Base-by-base conservation (phyloP, 2,797 vertebrate genomes). In the Enteromius viviparus region DNA sequence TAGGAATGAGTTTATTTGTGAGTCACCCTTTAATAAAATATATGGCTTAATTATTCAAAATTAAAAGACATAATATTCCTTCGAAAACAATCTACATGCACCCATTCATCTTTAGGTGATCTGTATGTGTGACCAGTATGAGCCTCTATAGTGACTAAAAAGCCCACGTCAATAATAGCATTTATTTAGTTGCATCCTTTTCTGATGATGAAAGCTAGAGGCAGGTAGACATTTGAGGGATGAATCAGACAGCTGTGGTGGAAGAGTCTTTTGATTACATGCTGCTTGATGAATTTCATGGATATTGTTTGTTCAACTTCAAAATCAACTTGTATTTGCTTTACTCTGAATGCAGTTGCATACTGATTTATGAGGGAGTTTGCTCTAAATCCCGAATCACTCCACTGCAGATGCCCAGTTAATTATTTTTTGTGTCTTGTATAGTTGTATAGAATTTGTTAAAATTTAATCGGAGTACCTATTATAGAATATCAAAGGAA, bases 311-410 rank as follows among this genome's bases (percentile, higher is more conserved):
- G 89, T 91, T 86, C 26, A 26, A 89, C 90, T 87, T 88, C 89
- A 88, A 89, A 90, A 89, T 91, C 89, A 86, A 90, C 86, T 83
- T 84, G 88, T 76, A 86, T 89, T 86, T 89, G 83, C 91, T 91
- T 91, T 88, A 89, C 90, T 91, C 87, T 78, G 85, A 92, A 92
- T 86, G 88, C 88, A 90, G 93, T 94, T 92, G 92, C 91, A 92
- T 91, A 91, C 92, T 92, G 87, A 91, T 87, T 87, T 91, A 90
- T 78, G 58, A 55, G 60, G 81, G 21, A 17, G 3, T 26, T 47
- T 78, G 19, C 9, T 76, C 15, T 19, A 40, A 62, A 15, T 62
- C 29, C 10, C 53, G 26, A 58, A 58, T 23, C 32, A 40, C 12
- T 5, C n/a, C 2, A 58, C 21, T 75, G 29, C 26, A 32, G 4